phyloP scores from a whole-genome alignment of 2,888 invertebrate species.

The Halocaridina rubra region DNA sequence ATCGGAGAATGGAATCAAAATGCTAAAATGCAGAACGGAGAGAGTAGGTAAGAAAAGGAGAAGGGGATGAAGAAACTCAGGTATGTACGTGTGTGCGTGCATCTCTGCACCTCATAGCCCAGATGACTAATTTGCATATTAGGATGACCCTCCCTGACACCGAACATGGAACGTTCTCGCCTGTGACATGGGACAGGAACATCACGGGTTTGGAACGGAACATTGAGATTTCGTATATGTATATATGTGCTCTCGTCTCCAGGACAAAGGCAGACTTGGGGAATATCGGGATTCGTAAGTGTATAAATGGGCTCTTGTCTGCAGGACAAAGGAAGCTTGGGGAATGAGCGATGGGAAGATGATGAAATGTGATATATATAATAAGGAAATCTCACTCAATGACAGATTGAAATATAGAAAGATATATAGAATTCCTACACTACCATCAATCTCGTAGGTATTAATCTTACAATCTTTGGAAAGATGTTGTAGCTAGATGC shows the following conservation, averaged over 20 bases:
- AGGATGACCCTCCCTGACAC: not conserved
- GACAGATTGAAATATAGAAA: too few species aligned
- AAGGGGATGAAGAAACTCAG: not conserved
- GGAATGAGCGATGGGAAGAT: too few species aligned
- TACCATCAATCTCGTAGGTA: too few species aligned
- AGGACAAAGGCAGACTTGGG: not conserved
- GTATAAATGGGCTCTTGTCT: not conserved
- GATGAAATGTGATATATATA: too few species aligned
- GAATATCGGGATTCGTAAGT: too few species aligned
- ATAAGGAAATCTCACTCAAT: too few species aligned
- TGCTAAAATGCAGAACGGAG: not conserved
- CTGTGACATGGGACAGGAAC: not conserved
- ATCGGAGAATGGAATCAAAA: too few species aligned
- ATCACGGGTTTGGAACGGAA: not conserved
- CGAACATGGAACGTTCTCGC: not conserved
- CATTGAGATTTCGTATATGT: too few species aligned
- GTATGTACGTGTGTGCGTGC: not conserved
- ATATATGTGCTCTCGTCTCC: not conserved
- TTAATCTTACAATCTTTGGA: too few species aligned
- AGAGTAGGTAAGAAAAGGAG: not conserved
- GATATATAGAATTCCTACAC: too few species aligned
- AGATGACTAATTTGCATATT: not conserved
- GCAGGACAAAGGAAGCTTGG: not conserved
- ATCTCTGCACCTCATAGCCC: not conserved
- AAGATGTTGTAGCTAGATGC: too few species aligned